Conservation (phyloP, 2,888 invertebrate species). For the Amiota minor region DNA sequence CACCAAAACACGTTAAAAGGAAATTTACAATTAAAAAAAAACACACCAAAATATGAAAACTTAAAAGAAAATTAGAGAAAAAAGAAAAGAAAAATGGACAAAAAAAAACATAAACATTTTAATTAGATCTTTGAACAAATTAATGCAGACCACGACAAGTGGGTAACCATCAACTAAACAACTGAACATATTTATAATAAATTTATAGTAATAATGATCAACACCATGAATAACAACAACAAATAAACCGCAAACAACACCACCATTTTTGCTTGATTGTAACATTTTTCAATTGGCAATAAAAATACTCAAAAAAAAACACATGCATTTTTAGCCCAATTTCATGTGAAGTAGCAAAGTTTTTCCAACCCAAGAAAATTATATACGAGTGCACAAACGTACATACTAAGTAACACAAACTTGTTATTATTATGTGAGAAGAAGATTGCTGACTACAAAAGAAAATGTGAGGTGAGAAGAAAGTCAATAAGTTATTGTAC, state of each 20-base stretch:
- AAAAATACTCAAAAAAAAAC: background rate
- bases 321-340: background rate
- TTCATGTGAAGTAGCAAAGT: background rate
- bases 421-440: too few species aligned
- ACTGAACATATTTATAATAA: background rate
- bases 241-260: too few species aligned
- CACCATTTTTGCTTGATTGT: background rate
- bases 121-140: background rate
- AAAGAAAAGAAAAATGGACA: background rate
- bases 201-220: background rate
- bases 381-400: too few species aligned
- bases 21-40: slow-evolving; percentile 19
- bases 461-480: too few species aligned
- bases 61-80: background rate
- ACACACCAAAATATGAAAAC: background rate
- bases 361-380: slow-evolving; percentile 35
- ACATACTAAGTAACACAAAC: too few species aligned
- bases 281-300: slow-evolving; percentile 5
- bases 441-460: too few species aligned
- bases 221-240: too few species aligned
- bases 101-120: too few species aligned
- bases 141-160: slow-evolving; percentile 1
- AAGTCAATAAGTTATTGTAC: too few species aligned
- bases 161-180: background rate
- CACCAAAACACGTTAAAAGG: slow-evolving; percentile 18